These are phyloP conservation scores for Periophthalmodon schlosseri DNA, from an alignment of 2,113 vertebrate genomes.

Conservation along the genomic window DNA sequence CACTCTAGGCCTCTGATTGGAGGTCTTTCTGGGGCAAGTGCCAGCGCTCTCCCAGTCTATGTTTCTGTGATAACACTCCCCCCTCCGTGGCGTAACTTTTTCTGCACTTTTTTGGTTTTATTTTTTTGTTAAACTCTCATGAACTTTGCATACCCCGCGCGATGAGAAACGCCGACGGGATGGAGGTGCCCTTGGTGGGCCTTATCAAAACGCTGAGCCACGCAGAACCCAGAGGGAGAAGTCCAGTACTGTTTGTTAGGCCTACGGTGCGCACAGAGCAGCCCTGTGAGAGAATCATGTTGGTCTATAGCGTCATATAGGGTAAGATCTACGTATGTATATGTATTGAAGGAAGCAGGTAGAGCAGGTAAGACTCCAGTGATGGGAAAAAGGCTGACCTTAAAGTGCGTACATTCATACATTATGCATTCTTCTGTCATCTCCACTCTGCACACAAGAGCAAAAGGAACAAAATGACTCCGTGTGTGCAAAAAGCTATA, in stretches of 20 bases:
- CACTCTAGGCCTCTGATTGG: slow-evolving; percentile 13
- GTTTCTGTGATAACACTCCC: slow-evolving; percentile 27
- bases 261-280: not conserved
- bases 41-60: slow-evolving; percentile 23
- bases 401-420: not conserved
- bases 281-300: not conserved
- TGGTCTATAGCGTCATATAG: not conserved
- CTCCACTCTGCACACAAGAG: not conserved
- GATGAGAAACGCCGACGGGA: slow-evolving; percentile 35
- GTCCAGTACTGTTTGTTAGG: not conserved
- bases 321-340: not conserved
- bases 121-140: slow-evolving; percentile 13
- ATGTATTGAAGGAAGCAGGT: not conserved
- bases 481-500: no score
- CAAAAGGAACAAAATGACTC: no score
- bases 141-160: slow-evolving; percentile 31
- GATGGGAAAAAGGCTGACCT: not conserved
- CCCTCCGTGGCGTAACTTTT: slow-evolving; percentile 16
- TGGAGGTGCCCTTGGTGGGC: slow-evolving; percentile 49
- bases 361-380: not conserved
- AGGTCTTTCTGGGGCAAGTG: slow-evolving; percentile 15
- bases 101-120: not conserved
- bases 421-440: slow-evolving; percentile 1
- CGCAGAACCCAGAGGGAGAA: slow-evolving; percentile 1
- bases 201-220: slow-evolving; percentile 51